Percentiles rank a stretch among this genome's conserved stretches.
Conservation (phyloP, 2,888 invertebrate genomes). For the Temnothorax ravouxi region DNA sequence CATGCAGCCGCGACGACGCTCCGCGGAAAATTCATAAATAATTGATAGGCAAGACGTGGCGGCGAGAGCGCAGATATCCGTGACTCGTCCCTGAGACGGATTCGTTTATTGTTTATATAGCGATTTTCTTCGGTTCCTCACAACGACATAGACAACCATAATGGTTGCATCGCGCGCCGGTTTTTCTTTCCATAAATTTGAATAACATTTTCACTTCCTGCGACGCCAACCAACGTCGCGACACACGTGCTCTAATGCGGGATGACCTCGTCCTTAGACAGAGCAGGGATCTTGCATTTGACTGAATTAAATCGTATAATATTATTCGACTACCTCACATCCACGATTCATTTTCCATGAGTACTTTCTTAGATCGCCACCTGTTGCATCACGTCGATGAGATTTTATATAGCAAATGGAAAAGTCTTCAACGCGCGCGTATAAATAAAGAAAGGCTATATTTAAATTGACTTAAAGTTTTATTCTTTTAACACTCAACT, state of each 20-base stretch:
- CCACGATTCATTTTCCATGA: slow-evolving; percentile 11
- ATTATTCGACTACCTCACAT: slow-evolving; percentile 56
- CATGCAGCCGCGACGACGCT: slow-evolving; percentile 7
- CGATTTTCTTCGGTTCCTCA: slow-evolving; percentile 74
- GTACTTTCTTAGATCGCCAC: not conserved
- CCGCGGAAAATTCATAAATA: slow-evolving; percentile 76
- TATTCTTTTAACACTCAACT: not conserved
- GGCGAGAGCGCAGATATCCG: slow-evolving; percentile 21
- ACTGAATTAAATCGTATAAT: slow-evolving; percentile 65
- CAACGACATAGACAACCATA: slow-evolving; percentile 76
- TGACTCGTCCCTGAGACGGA: slow-evolving; percentile 60
- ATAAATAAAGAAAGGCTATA: not conserved
- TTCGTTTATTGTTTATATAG: slow-evolving; percentile 77
- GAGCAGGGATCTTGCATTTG: slow-evolving; percentile 70
- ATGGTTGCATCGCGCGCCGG: slow-evolving; percentile 71
- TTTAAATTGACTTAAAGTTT: not conserved
- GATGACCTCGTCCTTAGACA: slow-evolving; percentile 76
- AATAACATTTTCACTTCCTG: slow-evolving; percentile 79
- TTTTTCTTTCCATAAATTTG: slow-evolving; percentile 79
- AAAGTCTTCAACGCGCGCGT: not conserved
- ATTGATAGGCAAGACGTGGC: slow-evolving; percentile 66
- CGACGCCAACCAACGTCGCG: slow-evolving; percentile 53
- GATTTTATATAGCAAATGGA: not conserved
- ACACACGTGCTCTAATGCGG: slow-evolving; percentile 48
- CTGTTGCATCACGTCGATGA: not conserved